Evolutionary conservation across 2,797 vertebrate species (phyloP).

Genomic region (Tadarida brasiliensis): DNA sequence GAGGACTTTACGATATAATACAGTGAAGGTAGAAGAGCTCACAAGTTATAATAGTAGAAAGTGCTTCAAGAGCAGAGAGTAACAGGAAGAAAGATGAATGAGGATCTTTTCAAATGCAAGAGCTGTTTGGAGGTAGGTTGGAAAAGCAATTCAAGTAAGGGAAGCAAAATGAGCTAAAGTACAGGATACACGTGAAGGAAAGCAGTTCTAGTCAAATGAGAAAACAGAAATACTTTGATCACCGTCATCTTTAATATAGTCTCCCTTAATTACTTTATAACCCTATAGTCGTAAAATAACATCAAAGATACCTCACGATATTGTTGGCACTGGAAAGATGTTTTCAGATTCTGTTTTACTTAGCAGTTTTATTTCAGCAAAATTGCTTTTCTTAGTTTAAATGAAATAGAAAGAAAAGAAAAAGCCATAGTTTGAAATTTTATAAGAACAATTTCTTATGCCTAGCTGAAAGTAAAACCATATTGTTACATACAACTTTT

Average conservation of each 20-base stretch:
- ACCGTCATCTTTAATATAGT: neutral
- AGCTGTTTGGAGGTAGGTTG: neutral
- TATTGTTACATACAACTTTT: neutral
- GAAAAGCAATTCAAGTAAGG: neutral
- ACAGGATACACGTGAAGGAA: neutral
- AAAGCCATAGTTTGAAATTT: neutral
- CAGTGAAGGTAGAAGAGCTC: neutral
- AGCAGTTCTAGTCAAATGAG: neutral
- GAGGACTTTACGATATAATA: neutral
- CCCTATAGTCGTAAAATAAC: neutral
- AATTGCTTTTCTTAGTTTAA: neutral
- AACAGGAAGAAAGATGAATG: neutral
- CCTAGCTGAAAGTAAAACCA: neutral
- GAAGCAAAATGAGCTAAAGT: neutral
- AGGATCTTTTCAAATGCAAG: neutral
- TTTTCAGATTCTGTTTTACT: neutral
- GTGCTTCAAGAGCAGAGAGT: neutral
- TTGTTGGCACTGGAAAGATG: neutral
- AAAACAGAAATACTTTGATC: neutral
- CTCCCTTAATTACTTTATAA: neutral
- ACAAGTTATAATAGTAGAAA: neutral
- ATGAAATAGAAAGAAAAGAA: too few species aligned
- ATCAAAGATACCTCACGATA: neutral
- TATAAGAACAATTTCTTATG: neutral
- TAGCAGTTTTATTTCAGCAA: neutral